Evolutionary conservation across 1,140 invertebrate species (phyloP).

Genomic region (Atta cephalotes): DNA sequence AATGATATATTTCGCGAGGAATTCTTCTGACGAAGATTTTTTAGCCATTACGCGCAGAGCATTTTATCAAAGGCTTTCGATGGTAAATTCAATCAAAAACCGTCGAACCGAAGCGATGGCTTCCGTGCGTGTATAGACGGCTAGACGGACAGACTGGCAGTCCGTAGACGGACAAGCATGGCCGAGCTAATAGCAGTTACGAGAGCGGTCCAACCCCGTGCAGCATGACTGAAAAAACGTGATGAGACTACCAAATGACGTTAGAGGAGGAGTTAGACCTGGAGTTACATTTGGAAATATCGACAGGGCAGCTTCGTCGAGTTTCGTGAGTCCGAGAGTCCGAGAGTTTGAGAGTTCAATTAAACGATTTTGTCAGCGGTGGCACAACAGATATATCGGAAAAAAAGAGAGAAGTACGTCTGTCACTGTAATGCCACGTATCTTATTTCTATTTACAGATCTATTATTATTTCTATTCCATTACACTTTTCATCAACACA

Average conservation of each 20-base stretch:
- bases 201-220: not conserved
- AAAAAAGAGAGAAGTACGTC: not conserved
- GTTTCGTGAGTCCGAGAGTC: not conserved
- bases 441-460: not conserved
- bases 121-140: conserved; percentile 30
- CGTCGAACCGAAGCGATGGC: conserved; percentile 54
- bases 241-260: conserved; percentile 60
- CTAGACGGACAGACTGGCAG: conserved; percentile 37
- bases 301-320: conserved; percentile 38
- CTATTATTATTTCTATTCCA: not conserved
- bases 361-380: conserved; percentile 46
- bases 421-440: not conserved
- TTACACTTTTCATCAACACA: not conserved
- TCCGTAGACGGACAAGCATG: conserved; percentile 57
- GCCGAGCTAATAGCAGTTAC: conserved; percentile 61
- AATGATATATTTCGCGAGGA: conserved; percentile 38
- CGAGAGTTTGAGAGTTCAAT: conserved; percentile 26
- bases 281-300: conserved; percentile 57
- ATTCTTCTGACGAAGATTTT: conserved; percentile 39
- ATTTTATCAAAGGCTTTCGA: conserved; percentile 62
- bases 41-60: conserved; percentile 48
- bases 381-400: conserved; percentile 25
- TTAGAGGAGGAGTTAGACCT: conserved; percentile 47
- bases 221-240: conserved; percentile 57
- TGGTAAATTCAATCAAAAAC: conserved; percentile 65